These are phyloP conservation scores for Festucalex cinctus DNA, from an alignment of 2,113 vertebrate genomes.

Conservation along the genomic window DNA sequence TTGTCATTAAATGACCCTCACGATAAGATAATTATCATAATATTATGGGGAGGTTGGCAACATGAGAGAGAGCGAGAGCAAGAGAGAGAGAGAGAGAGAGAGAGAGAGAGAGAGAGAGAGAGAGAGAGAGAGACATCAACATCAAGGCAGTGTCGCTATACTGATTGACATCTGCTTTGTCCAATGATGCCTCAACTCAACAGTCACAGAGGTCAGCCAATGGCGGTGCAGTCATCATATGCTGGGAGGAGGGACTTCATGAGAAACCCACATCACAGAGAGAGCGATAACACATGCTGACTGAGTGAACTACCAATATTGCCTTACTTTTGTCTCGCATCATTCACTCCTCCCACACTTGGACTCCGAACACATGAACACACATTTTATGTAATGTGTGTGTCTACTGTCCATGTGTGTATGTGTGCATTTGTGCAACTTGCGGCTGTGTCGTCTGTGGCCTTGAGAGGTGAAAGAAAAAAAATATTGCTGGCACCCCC, in stretches of 20 bases:
- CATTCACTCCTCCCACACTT: conserved; percentile 8
- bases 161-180: no score
- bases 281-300: background rate
- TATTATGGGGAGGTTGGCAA: no score
- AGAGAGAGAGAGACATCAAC: no score
- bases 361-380: background rate
- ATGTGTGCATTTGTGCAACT: conserved; percentile 22
- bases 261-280: background rate
- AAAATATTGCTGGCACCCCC: conserved; percentile 15
- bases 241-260: background rate
- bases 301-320: background rate
- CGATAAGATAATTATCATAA: no score
- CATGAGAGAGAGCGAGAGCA: no score
- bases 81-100: no score
- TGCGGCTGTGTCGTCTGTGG: conserved; percentile 26
- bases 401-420: background rate
- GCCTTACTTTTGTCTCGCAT: background rate
- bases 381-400: background rate
- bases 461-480: conserved; percentile 67
- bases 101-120: no score
- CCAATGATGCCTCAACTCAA: no score
- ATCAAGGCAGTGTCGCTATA: no score
- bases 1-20: no score
- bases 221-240: background rate
- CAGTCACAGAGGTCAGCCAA: background rate